Percentiles rank a stretch among this genome's conserved stretches.
These are phyloP conservation scores for Hippopotamyrus pictus DNA, from an alignment of 2,797 vertebrate genomes.

Conservation along the genomic window DNA sequence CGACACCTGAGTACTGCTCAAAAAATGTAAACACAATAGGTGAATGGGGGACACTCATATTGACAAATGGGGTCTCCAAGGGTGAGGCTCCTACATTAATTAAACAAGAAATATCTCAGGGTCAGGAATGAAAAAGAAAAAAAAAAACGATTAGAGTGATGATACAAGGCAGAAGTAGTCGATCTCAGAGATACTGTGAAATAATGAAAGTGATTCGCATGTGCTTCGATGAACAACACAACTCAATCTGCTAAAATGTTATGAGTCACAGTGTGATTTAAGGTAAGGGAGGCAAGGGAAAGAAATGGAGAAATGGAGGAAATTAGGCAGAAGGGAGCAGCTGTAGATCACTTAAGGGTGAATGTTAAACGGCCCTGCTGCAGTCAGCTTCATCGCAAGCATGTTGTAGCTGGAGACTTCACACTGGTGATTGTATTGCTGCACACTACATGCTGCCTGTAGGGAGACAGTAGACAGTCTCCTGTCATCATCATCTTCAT, in stretches of 20 bases:
- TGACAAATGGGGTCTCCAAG: background rate
- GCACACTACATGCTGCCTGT: background rate
- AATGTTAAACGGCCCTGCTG: background rate
- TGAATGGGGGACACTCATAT: background rate
- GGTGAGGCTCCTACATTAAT: background rate
- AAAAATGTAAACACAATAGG: background rate
- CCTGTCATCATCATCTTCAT: background rate
- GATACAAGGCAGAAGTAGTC: background rate
- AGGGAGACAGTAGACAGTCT: background rate
- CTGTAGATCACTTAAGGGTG: background rate
- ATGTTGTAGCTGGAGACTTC: background rate
- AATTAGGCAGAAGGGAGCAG: background rate
- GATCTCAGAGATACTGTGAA: background rate
- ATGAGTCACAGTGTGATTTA: background rate
- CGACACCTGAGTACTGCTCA: background rate
- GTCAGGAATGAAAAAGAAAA: background rate
- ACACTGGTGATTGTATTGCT: background rate
- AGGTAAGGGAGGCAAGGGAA: background rate
- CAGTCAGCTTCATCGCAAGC: background rate
- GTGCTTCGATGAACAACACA: background rate
- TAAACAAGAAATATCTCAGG: background rate
- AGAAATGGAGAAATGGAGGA: background rate
- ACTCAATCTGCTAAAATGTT: background rate
- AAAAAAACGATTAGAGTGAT: background rate
- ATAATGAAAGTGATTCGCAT: background rate